Conservation (phyloP, 2,888 invertebrate genomes). For the Tridacna gigas region DNA sequence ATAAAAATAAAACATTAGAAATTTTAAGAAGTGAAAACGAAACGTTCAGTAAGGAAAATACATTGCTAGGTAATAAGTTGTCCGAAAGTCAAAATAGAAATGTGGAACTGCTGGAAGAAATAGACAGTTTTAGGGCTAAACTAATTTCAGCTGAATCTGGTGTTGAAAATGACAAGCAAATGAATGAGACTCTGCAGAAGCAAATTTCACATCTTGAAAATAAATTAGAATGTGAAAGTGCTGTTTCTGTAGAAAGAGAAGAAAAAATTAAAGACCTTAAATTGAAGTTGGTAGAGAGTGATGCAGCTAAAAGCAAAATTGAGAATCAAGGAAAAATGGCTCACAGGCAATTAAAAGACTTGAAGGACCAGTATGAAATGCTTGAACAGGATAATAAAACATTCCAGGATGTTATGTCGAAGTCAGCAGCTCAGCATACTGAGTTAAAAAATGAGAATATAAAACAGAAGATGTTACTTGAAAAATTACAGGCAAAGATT, state of each 20-base stretch:
- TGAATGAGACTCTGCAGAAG: constrained; percentile 8
- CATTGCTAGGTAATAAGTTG: constrained; percentile 23
- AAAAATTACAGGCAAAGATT: constrained; percentile 37
- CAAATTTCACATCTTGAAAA: constrained; percentile 28
- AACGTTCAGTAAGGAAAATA: constrained; percentile 51
- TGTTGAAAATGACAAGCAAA: constrained; percentile 38
- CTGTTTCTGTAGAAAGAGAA: constrained; percentile 34
- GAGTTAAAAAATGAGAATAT: constrained; percentile 65
- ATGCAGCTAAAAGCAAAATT: constrained; percentile 42
- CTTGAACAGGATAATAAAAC: constrained; percentile 67
- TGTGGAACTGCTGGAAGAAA: constrained; percentile 53
- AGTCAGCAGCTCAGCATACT: constrained; percentile 55
- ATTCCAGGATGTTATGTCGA: constrained; percentile 60
- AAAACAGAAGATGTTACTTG: constrained; percentile 52
- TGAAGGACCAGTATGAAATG: constrained; percentile 73
- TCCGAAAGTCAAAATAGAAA: constrained; percentile 48
- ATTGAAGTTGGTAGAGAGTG: constrained; percentile 37
- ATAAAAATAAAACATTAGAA: constrained; percentile 30
- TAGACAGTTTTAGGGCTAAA: constrained; percentile 38
- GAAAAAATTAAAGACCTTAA: constrained; percentile 42
- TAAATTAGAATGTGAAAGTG: constrained; percentile 35
- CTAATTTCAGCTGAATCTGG: background rate
- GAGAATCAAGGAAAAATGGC: constrained; percentile 48
- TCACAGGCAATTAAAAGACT: constrained; percentile 65
- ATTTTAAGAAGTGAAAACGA: constrained; percentile 58